Evolutionary conservation across 2,113 vertebrate genomes (phyloP).

Genomic region (Seriola quinqueradiata): DNA sequence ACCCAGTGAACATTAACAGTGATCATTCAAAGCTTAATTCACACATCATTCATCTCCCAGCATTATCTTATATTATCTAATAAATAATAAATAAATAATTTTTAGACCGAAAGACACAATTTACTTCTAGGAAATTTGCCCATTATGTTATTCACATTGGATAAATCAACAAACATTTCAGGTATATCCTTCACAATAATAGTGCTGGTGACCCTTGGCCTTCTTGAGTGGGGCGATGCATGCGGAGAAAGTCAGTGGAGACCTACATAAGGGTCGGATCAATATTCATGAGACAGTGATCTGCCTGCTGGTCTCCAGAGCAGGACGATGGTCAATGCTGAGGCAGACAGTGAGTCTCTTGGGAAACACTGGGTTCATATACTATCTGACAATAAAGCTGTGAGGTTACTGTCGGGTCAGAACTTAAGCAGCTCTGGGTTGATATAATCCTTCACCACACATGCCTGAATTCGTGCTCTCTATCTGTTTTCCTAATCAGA

Average conservation of each 20-base stretch:
- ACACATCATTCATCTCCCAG: background rate
- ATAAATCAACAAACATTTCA: constrained; percentile 46
- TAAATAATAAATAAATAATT: background rate
- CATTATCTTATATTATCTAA: background rate
- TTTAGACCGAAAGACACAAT: background rate
- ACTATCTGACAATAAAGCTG: constrained; percentile 54
- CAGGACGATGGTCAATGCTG: constrained; percentile 48
- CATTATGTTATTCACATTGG: background rate
- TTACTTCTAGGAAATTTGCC: background rate
- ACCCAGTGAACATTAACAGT: background rate
- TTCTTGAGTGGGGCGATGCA: background rate
- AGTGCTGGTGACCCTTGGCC: constrained; percentile 30
- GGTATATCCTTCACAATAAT: constrained; percentile 25
- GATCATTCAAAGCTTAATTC: background rate
- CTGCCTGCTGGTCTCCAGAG: constrained; percentile 52
- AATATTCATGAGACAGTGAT: constrained; percentile 66
- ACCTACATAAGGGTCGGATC: constrained; percentile 39
- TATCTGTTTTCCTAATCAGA: constrained; percentile 48
- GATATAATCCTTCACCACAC: constrained; percentile 29
- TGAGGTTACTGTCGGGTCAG: constrained; percentile 54
- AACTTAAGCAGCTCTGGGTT: constrained; percentile 40
- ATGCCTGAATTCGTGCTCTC: constrained; percentile 17
- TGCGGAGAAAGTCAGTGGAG: constrained; percentile 29
- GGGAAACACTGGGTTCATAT: constrained; percentile 56
- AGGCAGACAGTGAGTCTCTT: constrained; percentile 62